These are phyloP conservation scores for Ernsta delagoae DNA, from an alignment of 2,888 invertebrate genomes.

Conservation along the genomic window DNA sequence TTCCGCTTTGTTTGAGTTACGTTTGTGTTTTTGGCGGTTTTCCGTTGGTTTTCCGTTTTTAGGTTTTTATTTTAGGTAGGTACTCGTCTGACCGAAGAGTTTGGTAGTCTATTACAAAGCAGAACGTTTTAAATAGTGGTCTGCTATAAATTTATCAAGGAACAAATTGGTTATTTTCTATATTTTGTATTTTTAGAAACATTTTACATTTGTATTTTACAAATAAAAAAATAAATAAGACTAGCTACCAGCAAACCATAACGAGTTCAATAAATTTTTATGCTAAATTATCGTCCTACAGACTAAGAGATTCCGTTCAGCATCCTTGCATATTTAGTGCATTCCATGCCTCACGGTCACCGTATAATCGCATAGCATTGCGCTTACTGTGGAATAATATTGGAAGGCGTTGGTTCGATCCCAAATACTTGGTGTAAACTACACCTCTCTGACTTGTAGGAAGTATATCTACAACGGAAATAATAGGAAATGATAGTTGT, in stretches of 20 bases:
- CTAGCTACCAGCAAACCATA: not conserved
- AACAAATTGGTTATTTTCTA: no score
- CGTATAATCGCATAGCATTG: not conserved
- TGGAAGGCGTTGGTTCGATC: not conserved
- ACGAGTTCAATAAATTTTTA: constrained; percentile 8
- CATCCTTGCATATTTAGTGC: constrained; percentile 13
- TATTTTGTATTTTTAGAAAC: no score
- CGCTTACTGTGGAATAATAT: constrained; percentile 12
- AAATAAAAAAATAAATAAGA: not conserved
- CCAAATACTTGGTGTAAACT: not conserved
- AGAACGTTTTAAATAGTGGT: no score
- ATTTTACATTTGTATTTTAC: no score
- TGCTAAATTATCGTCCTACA: constrained; percentile 9
- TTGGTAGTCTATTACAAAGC: no score
- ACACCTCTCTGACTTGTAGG: no score
- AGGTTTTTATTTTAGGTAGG: no score
- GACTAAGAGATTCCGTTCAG: constrained; percentile 13
- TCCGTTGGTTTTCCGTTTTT: no score
- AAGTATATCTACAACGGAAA: not conserved
- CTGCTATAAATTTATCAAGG: no score
- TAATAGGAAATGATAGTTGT: not conserved
- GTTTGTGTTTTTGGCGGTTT: no score
- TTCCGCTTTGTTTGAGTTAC: constrained; percentile 9
- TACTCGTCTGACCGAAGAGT: no score
- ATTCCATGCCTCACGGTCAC: constrained; percentile 5